phyloP scores from a whole-genome alignment of 2,113 vertebrate genomes.

The Romanogobio albipinnatus region DNA sequence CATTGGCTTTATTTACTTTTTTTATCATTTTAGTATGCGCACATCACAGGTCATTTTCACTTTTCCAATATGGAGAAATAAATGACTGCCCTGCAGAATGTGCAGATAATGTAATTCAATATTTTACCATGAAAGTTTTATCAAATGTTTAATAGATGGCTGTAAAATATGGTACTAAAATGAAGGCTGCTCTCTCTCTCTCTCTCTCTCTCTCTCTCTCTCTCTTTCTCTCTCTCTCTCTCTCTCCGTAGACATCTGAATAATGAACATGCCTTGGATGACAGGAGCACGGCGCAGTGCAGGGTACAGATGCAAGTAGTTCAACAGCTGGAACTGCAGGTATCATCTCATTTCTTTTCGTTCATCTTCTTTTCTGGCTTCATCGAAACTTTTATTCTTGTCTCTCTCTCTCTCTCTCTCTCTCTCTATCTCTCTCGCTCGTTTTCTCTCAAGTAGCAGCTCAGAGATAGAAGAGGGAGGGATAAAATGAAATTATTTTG shows the following conservation, averaged over 20 bases:
- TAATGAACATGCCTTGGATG: conserved; percentile 98
- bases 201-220: conserved; percentile 65
- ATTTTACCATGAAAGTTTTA: conserved; percentile 45
- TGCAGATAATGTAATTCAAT: conserved; percentile 52
- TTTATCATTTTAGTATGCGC: conserved; percentile 45
- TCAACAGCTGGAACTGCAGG: conserved; percentile 99
- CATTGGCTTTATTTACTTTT: conserved; percentile 44
- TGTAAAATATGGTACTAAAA: conserved; percentile 51
- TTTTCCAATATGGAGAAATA: conserved; percentile 39
- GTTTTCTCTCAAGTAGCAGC: conserved; percentile 62
- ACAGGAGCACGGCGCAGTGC: conserved; percentile 99
- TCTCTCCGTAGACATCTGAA: conserved; percentile 91
- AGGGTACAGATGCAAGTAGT: conserved; percentile 99
- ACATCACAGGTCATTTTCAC: conserved; percentile 34
- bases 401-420: not conserved
- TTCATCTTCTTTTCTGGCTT: conserved; percentile 21
- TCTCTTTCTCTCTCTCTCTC: conserved; percentile 30
- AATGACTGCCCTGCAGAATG: conserved; percentile 38
- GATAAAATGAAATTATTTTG: conserved; percentile 87
- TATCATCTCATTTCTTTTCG: conserved; percentile 67
- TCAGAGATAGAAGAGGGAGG: conserved; percentile 59
- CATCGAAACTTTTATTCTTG: not conserved
- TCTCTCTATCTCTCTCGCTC: conserved; percentile 57
- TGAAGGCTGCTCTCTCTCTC: conserved; percentile 32
- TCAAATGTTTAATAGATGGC: conserved; percentile 56